Percentiles rank a stretch among this genome's conserved stretches.
phyloP scores from a whole-genome alignment of 1,140 invertebrate genomes.

The Drosophila virilis region DNA sequence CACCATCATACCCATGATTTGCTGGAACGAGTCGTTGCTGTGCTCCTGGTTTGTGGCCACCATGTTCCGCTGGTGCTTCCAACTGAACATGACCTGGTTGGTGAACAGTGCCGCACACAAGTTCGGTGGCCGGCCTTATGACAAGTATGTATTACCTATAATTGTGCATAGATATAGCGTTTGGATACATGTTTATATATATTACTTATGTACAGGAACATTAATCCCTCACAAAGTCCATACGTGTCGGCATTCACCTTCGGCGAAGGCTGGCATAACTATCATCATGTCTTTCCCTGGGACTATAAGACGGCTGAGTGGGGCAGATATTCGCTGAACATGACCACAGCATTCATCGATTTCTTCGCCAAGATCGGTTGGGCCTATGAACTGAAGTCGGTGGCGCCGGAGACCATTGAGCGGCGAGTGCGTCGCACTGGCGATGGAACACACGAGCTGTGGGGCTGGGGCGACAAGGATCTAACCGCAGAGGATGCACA shows the following conservation, averaged over 20 bases:
- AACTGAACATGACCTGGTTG: conserved; percentile 96
- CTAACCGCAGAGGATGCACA: conserved; percentile 87
- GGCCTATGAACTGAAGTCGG: conserved; percentile 94
- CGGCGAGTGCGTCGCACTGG: conserved; percentile 90
- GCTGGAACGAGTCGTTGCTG: conserved; percentile 92
- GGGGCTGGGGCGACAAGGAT: conserved; percentile 93
- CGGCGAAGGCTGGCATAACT: conserved; percentile 97
- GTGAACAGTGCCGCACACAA: conserved; percentile 97
- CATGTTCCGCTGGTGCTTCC: conserved; percentile 92
- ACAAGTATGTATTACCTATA: conserved; percentile 86
- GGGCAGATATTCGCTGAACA: conserved; percentile 91
- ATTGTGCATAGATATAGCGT: not conserved
- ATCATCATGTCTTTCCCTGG: conserved; percentile 96
- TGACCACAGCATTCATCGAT: conserved; percentile 93
- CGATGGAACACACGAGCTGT: conserved; percentile 90
- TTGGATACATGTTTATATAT: not conserved
- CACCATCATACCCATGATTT: conserved; percentile 91
- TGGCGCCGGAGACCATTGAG: conserved; percentile 88
- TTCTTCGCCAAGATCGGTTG: conserved; percentile 92
- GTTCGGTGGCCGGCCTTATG: conserved; percentile 95
- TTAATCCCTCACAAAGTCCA: conserved; percentile 90
- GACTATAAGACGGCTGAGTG: conserved; percentile 95
- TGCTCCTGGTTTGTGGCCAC: conserved; percentile 92
- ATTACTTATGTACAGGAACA: conserved; percentile 84
- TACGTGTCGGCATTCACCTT: conserved; percentile 88